Percentiles rank a stretch among this genome's conserved stretches.
These are phyloP conservation scores for Oligia latruncula DNA, from an alignment of 2,888 invertebrate genomes.

Conservation along the genomic window DNA sequence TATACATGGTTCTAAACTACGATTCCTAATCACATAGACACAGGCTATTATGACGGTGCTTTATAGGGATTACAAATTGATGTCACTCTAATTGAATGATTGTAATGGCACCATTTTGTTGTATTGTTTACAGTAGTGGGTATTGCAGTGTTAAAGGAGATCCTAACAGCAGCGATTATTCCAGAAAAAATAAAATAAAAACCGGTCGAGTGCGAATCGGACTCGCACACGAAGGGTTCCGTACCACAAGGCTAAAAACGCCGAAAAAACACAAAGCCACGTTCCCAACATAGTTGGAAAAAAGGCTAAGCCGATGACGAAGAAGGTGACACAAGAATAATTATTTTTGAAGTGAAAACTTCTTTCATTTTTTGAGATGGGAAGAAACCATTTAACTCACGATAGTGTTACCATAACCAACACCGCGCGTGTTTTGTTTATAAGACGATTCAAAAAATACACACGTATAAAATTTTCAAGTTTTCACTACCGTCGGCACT, in stretches of 20 bases:
- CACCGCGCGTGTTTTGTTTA: too few relatives aligned
- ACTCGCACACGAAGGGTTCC: background rate
- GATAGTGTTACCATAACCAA: too few relatives aligned
- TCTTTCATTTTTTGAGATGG: too few relatives aligned
- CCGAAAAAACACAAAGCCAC: too few relatives aligned
- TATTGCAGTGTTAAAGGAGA: background rate
- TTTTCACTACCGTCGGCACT: too few relatives aligned
- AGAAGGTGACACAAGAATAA: background rate
- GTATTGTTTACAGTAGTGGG: background rate
- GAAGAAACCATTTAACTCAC: too few relatives aligned
- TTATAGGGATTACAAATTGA: slow-evolving; percentile 31
- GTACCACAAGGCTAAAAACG: background rate
- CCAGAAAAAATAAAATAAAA: background rate
- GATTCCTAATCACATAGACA: slow-evolving; percentile 34
- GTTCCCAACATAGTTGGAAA: background rate
- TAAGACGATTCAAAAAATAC: too few relatives aligned
- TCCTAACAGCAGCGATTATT: background rate
- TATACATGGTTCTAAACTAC: slow-evolving; percentile 25
- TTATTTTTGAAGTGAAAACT: background rate
- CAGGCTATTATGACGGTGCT: slow-evolving; percentile 13
- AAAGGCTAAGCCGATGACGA: background rate
- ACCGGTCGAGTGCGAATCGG: too few relatives aligned
- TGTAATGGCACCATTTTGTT: slow-evolving; percentile 9
- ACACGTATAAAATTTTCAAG: too few relatives aligned
- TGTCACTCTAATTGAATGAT: slow-evolving; percentile 17